Evolutionary conservation across 2,888 invertebrate genomes (phyloP).

Genomic region (Hydroisotoma schaefferi): DNA sequence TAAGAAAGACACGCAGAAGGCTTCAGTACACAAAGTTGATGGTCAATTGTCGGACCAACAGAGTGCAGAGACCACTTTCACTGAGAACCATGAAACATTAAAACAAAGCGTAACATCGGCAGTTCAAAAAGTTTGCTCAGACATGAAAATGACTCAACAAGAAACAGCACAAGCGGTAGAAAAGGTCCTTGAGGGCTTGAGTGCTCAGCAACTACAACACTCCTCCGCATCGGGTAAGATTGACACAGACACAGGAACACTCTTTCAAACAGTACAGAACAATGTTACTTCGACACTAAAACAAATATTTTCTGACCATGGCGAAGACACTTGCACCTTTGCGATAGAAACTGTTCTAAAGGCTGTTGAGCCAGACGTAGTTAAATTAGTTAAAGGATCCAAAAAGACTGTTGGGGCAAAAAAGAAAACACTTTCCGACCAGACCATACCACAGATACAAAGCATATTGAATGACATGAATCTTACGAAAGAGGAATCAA

Average conservation of each 20-base stretch:
- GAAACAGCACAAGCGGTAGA: background rate
- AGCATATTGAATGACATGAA: too few species aligned
- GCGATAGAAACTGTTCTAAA: background rate
- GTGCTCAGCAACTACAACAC: too few species aligned
- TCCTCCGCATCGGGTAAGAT: too few species aligned
- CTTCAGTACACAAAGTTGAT: background rate
- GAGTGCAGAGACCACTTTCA: too few species aligned
- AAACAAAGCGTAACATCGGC: background rate
- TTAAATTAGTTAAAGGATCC: background rate
- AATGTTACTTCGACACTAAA: too few species aligned
- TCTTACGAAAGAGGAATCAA: background rate
- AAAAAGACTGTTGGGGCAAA: background rate
- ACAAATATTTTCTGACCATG: too few species aligned
- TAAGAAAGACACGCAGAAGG: background rate
- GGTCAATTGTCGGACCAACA: too few species aligned
- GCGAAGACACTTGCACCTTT: too few species aligned
- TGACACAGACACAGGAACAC: too few species aligned
- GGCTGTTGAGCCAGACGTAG: background rate
- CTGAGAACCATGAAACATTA: background rate
- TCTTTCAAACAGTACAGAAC: too few species aligned
- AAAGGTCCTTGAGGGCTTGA: too few species aligned
- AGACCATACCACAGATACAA: too few species aligned
- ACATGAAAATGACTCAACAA: constrained; percentile 1
- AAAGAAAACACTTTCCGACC: background rate
- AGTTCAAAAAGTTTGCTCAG: background rate